A percentile compares a stretch with the other conserved stretches of the same genome.
phyloP scores from a whole-genome alignment of 2,113 vertebrate species.

The Ondatra zibethicus region DNA sequence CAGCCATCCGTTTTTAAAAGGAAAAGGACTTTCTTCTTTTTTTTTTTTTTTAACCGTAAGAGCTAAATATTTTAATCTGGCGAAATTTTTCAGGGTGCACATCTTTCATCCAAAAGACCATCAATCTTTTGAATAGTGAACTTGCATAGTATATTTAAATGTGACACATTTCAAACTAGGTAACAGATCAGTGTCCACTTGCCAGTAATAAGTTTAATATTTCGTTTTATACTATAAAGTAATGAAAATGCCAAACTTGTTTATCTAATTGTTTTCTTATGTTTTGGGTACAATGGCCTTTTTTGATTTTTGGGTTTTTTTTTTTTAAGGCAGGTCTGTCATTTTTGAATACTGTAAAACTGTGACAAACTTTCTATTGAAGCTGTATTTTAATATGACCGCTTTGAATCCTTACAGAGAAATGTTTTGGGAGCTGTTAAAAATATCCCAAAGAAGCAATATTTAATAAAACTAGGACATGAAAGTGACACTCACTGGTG shows the following conservation, averaged over 20 bases:
- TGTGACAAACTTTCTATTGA: constrained; percentile 98
- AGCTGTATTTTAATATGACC: constrained; percentile 98
- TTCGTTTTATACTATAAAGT: constrained; percentile 92
- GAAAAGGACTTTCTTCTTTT: no score
- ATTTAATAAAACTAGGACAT: constrained; percentile 96
- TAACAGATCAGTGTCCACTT: constrained; percentile 87
- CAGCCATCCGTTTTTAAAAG: constrained; percentile 71
- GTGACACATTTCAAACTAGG: constrained; percentile 88
- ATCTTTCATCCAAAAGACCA: constrained; percentile 93
- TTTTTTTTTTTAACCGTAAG: constrained; percentile 79
- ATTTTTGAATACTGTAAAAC: constrained; percentile 97
- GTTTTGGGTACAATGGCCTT: constrained; percentile 92
- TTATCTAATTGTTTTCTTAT: constrained; percentile 91
- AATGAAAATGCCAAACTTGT: constrained; percentile 94
- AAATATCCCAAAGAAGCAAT: constrained; percentile 93
- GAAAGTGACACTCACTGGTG: constrained; percentile 75
- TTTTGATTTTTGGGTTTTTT: constrained; percentile 85
- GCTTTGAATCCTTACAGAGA: constrained; percentile 92
- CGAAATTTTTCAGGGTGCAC: constrained; percentile 94
- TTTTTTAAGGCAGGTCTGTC: constrained; percentile 91
- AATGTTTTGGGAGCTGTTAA: constrained; percentile 91
- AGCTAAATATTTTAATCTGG: constrained; percentile 89
- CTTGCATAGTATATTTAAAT: constrained; percentile 97
- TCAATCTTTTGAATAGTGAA: constrained; percentile 95
- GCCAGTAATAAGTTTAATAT: constrained; percentile 91